phyloP scores from a whole-genome alignment of 1,140 invertebrate species.

The Philopotamus ludificatus region DNA sequence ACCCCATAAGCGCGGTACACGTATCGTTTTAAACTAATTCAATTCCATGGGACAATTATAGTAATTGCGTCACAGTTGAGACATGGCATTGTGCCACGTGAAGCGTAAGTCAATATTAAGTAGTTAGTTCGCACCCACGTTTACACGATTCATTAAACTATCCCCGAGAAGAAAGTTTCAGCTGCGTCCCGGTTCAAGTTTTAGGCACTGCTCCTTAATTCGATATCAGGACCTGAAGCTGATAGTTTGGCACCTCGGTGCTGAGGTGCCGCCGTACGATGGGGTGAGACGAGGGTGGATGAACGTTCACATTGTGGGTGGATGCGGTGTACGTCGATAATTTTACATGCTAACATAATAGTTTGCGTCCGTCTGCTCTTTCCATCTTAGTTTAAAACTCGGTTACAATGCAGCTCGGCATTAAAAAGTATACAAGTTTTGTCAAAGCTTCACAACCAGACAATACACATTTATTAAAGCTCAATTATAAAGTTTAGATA shows the following conservation, averaged over 20 bases:
- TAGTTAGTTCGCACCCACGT: conserved; percentile 14
- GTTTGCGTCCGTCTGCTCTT: too few relatives aligned
- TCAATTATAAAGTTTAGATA: too few relatives aligned
- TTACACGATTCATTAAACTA: conserved; percentile 26
- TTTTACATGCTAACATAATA: background rate
- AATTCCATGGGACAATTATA: background rate
- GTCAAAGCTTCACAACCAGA: too few relatives aligned
- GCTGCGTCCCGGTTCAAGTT: background rate
- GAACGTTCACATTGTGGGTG: background rate
- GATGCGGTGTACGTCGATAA: background rate
- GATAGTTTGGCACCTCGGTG: conserved; percentile 1
- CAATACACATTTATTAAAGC: too few relatives aligned
- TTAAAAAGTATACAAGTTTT: too few relatives aligned
- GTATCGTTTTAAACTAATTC: too few relatives aligned
- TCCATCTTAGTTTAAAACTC: too few relatives aligned
- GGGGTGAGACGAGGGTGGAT: too few relatives aligned
- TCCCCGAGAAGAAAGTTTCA: conserved; percentile 10
- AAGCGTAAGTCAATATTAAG: conserved; percentile 14
- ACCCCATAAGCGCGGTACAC: too few relatives aligned
- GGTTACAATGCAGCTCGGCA: too few relatives aligned
- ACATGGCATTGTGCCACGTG: background rate
- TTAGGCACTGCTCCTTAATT: background rate
- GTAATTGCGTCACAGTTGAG: background rate
- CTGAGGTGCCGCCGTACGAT: too few relatives aligned
- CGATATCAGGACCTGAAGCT: conserved; percentile 12